These are phyloP conservation scores for Neocrepidodera transversa DNA, from an alignment of 2,888 invertebrate species.

Conservation along the genomic window DNA sequence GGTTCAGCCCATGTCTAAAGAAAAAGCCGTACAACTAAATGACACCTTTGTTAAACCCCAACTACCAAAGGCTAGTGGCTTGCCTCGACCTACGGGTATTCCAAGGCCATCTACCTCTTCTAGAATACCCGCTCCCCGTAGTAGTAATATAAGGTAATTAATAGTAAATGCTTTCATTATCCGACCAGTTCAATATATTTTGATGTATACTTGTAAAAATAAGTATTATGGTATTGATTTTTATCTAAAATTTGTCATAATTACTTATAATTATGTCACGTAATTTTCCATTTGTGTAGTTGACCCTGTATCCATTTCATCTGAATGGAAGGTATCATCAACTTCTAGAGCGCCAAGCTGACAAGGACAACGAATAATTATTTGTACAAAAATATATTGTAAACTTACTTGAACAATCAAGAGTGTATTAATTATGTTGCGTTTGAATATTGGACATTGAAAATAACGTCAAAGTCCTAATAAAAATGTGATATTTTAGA, in stretches of 20 bases:
- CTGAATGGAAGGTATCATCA: too few species aligned
- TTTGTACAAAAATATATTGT: too few species aligned
- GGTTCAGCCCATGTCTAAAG: conserved; percentile 38
- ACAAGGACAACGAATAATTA: too few species aligned
- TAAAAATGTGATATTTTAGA: too few species aligned
- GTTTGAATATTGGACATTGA: too few species aligned
- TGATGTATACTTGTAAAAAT: conserved; percentile 1
- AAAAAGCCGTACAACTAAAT: conserved; percentile 25
- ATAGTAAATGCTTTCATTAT: not conserved
- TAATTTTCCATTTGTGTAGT: not conserved
- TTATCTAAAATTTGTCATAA: too few species aligned
- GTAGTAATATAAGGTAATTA: conserved; percentile 43
- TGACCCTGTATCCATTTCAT: not conserved
- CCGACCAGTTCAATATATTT: not conserved
- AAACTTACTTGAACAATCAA: too few species aligned
- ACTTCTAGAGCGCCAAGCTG: too few species aligned
- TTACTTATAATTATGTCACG: too few species aligned
- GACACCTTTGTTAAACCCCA: conserved; percentile 46
- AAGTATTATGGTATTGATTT: not conserved
- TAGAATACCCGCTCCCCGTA: conserved; percentile 55
- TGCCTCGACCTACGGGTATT: conserved; percentile 56
- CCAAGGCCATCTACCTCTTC: conserved; percentile 51
- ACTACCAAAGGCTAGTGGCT: conserved; percentile 50
- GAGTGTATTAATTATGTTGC: too few species aligned
- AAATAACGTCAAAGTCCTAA: too few species aligned